These are phyloP conservation scores for Coracias cyanogaster DNA, from an alignment of 2,797 vertebrate genomes.

Conservation along the genomic window DNA sequence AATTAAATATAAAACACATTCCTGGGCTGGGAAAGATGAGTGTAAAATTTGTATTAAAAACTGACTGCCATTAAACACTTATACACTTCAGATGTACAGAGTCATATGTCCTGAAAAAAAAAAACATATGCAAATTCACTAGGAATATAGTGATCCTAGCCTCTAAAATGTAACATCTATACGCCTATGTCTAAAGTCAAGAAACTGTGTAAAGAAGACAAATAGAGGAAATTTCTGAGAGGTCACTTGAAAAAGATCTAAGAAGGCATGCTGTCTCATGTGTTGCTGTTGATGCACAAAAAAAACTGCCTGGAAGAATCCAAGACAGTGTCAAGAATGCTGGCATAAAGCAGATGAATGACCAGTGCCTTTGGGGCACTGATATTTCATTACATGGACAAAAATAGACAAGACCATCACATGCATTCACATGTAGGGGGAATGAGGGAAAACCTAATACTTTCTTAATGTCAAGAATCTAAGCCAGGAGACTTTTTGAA, in stretches of 20 bases:
- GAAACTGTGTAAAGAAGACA: background rate
- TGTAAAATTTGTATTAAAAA: background rate
- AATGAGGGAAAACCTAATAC: constrained; percentile 15
- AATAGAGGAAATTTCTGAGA: background rate
- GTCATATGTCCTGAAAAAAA: background rate
- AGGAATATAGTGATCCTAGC: background rate
- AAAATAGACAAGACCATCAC: constrained; percentile 48
- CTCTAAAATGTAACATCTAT: background rate
- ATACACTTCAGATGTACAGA: background rate
- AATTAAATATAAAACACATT: background rate
- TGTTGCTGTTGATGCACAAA: background rate
- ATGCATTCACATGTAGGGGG: constrained; percentile 47
- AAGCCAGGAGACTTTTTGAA: background rate
- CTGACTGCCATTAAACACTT: background rate
- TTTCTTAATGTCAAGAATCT: background rate
- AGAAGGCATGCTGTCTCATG: constrained; percentile 11
- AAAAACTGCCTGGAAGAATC: background rate
- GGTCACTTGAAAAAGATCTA: background rate
- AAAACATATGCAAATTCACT: background rate
- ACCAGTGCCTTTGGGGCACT: constrained; percentile 48
- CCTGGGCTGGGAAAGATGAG: background rate
- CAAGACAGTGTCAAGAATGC: background rate
- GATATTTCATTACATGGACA: background rate
- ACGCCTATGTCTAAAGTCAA: background rate
- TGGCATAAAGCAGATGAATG: constrained; percentile 16